Percentiles rank a stretch among this genome's conserved stretches.
phyloP scores from a whole-genome alignment of 2,797 vertebrate genomes.

The Cossypha niveicapilla region DNA sequence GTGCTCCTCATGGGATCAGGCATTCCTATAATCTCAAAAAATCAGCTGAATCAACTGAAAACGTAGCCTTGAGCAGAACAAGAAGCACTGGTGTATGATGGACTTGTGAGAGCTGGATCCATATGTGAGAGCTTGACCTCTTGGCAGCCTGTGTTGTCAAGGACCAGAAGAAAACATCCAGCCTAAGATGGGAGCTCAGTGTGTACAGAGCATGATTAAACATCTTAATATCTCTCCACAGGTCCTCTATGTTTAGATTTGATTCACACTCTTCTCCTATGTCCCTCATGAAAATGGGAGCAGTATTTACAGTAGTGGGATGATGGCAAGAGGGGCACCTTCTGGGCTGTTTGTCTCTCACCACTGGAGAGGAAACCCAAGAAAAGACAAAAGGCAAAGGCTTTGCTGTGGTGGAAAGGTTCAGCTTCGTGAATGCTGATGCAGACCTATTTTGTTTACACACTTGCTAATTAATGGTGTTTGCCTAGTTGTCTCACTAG shows the following conservation, averaged over 20 bases:
- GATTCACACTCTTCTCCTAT: not conserved
- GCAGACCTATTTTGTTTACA: constrained; percentile 9
- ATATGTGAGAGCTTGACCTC: not conserved
- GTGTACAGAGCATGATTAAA: not conserved
- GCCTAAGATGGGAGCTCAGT: not conserved
- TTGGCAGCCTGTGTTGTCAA: not conserved
- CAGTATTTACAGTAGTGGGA: not conserved
- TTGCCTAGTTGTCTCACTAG: not conserved
- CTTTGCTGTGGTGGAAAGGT: not conserved
- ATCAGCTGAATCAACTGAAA: not conserved
- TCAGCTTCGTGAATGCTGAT: not conserved
- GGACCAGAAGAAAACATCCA: not conserved
- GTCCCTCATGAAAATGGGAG: not conserved
- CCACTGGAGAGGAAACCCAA: not conserved
- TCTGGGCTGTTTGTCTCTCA: not conserved
- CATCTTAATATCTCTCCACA: not conserved
- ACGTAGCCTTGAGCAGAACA: not conserved
- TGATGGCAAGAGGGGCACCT: not conserved
- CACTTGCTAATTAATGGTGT: constrained; percentile 2
- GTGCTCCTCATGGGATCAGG: not conserved
- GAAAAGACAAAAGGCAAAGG: not conserved
- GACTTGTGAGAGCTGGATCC: not conserved
- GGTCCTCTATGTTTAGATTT: not conserved
- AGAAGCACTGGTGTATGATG: not conserved
- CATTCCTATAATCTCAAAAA: not conserved